These are phyloP conservation scores for Nannobrachium achirus DNA, from an alignment of 2,113 vertebrate species.

Conservation along the genomic window DNA sequence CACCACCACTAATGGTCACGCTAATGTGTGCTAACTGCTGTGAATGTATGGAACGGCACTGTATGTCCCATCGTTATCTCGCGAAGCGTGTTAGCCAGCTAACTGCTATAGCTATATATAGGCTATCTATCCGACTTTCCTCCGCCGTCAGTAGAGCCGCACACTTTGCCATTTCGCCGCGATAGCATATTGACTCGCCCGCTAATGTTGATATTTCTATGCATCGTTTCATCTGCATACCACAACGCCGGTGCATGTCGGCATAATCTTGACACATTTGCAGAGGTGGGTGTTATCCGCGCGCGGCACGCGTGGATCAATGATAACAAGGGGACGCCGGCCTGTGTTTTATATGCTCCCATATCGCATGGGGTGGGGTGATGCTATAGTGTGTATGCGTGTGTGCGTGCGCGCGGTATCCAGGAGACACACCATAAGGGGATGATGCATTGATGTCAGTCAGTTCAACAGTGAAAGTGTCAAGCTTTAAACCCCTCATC, in stretches of 20 bases:
- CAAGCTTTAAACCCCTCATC: conserved; percentile 55
- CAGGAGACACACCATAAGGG: conserved; percentile 32
- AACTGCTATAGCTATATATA: conserved; percentile 44
- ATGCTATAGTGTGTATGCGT: too few relatives aligned
- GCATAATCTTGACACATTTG: conserved; percentile 58
- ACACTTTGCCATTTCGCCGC: conserved; percentile 48
- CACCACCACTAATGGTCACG: too few relatives aligned
- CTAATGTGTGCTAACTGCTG: conserved; percentile 60
- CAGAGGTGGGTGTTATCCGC: conserved; percentile 41
- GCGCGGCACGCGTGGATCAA: conserved; percentile 7
- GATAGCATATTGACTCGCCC: conserved; percentile 58
- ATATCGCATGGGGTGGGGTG: too few relatives aligned
- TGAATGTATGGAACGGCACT: conserved; percentile 57
- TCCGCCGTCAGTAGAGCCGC: conserved; percentile 49
- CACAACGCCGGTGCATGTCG: conserved; percentile 27
- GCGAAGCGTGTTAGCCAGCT: conserved; percentile 57
- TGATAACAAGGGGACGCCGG: conserved; percentile 1
- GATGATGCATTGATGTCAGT: conserved; percentile 47
- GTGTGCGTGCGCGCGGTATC: conserved; percentile 1
- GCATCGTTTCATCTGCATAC: conserved; percentile 54
- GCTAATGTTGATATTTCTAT: conserved; percentile 50
- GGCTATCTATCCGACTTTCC: conserved; percentile 42
- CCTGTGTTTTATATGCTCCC: too few relatives aligned
- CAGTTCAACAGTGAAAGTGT: conserved; percentile 44
- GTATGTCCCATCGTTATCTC: conserved; percentile 53